These are phyloP conservation scores for Plecotus auritus DNA, from an alignment of 2,113 vertebrate species.

Conservation along the genomic window DNA sequence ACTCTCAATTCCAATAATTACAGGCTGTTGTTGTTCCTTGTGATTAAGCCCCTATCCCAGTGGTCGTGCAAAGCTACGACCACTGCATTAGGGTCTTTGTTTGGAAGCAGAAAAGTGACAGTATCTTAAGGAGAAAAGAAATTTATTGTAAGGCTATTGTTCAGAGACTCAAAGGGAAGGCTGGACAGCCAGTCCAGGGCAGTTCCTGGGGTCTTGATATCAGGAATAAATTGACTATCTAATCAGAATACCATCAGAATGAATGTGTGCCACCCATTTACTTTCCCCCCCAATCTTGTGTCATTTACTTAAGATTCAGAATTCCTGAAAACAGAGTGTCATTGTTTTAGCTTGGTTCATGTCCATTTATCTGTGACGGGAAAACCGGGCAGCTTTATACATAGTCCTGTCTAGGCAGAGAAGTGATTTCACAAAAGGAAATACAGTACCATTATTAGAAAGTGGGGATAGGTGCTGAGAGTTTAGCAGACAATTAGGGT, in stretches of 20 bases:
- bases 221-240: background rate
- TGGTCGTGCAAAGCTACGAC: no score
- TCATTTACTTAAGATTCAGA: background rate
- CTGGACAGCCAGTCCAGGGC: background rate
- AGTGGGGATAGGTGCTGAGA: background rate
- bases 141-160: background rate
- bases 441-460: background rate
- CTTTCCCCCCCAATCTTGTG: background rate
- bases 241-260: background rate
- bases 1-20: no score
- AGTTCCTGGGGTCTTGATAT: background rate
- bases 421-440: background rate
- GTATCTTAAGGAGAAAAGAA: background rate
- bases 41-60: no score
- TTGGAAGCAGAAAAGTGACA: background rate
- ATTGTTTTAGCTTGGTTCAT: background rate
- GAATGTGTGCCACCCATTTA: background rate
- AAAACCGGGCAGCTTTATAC: background rate
- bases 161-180: background rate
- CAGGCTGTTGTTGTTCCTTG: no score
- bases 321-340: background rate
- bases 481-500: background rate
- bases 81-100: background rate
- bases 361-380: background rate
- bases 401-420: background rate